Base-by-base conservation (phyloP, 2,113 vertebrate species). In the Blennius ocellaris region DNA sequence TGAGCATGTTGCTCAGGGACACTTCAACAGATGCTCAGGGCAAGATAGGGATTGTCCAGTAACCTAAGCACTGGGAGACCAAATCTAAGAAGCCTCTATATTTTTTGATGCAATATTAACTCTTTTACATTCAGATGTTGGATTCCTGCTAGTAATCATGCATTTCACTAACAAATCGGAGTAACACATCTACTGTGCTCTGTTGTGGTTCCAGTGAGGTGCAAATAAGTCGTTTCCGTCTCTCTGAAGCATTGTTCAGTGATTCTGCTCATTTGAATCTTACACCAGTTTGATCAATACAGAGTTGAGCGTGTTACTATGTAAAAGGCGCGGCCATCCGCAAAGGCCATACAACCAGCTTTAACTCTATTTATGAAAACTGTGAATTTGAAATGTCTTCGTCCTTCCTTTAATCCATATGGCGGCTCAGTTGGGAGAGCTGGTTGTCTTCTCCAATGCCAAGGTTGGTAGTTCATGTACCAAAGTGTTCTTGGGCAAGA, bases 361-460 rank as follows among this genome's bases (percentile, higher is more conserved):
- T 80, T 14, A 66, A 75, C 50, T 56, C 53, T 69, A 69, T 80
- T 82, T 76, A 66, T 80, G 49, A 68, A 58, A 69, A 30, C 4
- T 30, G 21, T 30, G 21, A 30, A 2, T 2, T 30, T 30, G 21
- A 30, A 30, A 30, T 30, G 21, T 30, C 21, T 30, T 11, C 11
- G n/a, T 49, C n/a, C 48, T 49, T 49, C 4, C 21, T 30, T 2
- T 30, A 2, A 30, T 30, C 16, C n/a, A 16, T 49, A 49, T 49
- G 2, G 14, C 7, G 14, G n/a, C 2, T 49, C 48, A 8, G 7
- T 15, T 8, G 21, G 21, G 21, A 30, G 21, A 30, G 2, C 21
- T 30, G 21, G 21, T 30, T 30, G 21, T 30, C 21, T 30, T 30
- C 4, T 30, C 21, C 21, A 30, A 30, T 30, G 21, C 21, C 21